phyloP scores from a whole-genome alignment of 2,888 invertebrate species.

The Sarcophaga rosellei region DNA sequence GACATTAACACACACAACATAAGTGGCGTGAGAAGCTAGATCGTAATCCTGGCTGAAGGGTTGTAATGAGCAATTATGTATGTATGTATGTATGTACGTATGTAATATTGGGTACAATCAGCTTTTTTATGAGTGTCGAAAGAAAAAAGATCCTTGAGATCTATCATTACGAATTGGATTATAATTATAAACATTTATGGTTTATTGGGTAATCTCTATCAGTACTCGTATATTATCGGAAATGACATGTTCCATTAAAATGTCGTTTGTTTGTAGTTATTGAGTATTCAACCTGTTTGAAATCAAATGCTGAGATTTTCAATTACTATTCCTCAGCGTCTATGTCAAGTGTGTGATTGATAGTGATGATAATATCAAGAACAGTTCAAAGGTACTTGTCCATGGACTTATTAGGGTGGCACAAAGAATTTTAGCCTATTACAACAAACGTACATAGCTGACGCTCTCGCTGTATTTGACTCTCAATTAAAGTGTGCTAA shows the following conservation, averaged over 20 bases:
- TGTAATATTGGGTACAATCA: too few species aligned
- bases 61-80: too few species aligned
- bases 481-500: neutral
- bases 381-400: neutral
- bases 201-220: conserved; percentile 9
- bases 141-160: neutral
- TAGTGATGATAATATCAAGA: conserved; percentile 20
- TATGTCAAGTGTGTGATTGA: conserved; percentile 50
- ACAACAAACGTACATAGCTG: neutral
- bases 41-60: too few species aligned
- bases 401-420: conserved; percentile 11
- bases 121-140: too few species aligned
- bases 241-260: conserved; percentile 42
- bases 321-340: neutral
- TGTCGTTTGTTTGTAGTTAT: neutral
- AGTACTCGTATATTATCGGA: neutral
- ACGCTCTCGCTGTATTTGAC: neutral
- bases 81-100: too few species aligned
- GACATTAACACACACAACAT: too few species aligned
- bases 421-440: neutral
- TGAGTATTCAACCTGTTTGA: conserved; percentile 39
- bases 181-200: neutral
- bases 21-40: too few species aligned
- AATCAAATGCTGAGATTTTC: conserved; percentile 9
- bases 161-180: too few species aligned